Evolutionary conservation across 2,888 invertebrate genomes (phyloP), one percentile per base, ranked within the genome.

Genomic region (Notodonta ziczac): DNA sequence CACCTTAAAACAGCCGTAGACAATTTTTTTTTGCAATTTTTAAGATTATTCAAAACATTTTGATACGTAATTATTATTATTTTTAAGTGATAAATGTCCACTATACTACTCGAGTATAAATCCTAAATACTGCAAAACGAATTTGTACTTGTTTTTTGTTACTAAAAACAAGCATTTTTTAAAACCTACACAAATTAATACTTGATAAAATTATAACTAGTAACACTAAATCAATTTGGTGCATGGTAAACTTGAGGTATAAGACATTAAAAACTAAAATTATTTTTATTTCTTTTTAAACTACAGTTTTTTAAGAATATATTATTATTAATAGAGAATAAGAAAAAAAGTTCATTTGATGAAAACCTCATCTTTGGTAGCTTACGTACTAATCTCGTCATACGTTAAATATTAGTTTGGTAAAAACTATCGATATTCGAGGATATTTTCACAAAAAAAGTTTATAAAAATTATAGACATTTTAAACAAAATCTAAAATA

Each of bases 161-260:
- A 71, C 73, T 70, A 70, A 70, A 63, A 77, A 79, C 73, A 78
- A 78, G 62, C 63, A 61, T 24, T 67, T 74, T 66, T 73, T 68
- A 65, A 70, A 73, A 66, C 72, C 81, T 73, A 82, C 81, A 86
- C 75, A 74, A 77, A 78, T 84, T 90, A 91, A 89, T 90, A 88
- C 90, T 91, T 88, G 80, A 81, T 84, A 81, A 74, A 74, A 76
- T 81, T 78, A 80, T 69, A 78, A 77, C 83, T 88, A 88, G 74
- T 88, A 87, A 87, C 81, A 86, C 87, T 88, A 86, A 86, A 84
- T 80, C 78, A 83, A 87, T 93, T 93, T 93, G 92, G 93, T 93
- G 93, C 90, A 78, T 90, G 92, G 93, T 93, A 93, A 93, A 88
- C 92, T 87, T 93, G 93, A 93, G 93, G 93, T 93, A 93, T 89